Conservation (phyloP, 2,888 invertebrate genomes). For the Germaria angustata region DNA sequence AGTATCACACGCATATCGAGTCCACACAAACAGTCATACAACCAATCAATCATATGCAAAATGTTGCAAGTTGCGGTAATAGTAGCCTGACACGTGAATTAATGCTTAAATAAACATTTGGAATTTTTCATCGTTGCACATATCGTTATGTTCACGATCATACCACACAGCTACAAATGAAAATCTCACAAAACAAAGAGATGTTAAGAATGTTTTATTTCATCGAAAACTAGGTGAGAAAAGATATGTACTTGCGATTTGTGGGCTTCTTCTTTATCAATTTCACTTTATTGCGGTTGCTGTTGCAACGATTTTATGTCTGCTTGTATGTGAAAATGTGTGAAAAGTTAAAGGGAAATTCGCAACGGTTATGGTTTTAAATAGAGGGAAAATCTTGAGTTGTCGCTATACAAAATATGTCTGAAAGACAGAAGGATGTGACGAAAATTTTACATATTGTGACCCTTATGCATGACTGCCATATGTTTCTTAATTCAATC, state of each 20-base stretch:
- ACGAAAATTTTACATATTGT: neutral
- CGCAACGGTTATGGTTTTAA: neutral
- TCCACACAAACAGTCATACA: neutral
- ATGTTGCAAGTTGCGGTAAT: neutral
- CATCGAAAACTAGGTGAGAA: slow-evolving; percentile 52
- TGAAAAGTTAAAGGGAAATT: slow-evolving; percentile 30
- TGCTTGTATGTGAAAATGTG: slow-evolving; percentile 17
- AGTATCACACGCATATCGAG: slow-evolving; percentile 61
- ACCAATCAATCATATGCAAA: neutral
- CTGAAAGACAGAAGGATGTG: neutral
- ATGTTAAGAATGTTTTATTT: slow-evolving; percentile 16
- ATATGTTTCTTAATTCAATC: neutral
- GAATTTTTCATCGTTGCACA: slow-evolving; percentile 32
- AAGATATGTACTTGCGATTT: slow-evolving; percentile 42
- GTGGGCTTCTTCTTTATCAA: slow-evolving; percentile 35
- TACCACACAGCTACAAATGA: too few species aligned
- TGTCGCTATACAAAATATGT: neutral
- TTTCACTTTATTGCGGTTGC: neutral
- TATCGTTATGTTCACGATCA: slow-evolving; percentile 5
- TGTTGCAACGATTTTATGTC: neutral
- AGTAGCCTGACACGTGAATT: neutral
- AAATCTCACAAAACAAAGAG: too few species aligned
- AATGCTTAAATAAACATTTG: slow-evolving; percentile 20
- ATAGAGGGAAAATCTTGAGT: neutral
- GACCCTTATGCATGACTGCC: neutral